A percentile compares a stretch with the other conserved stretches of the same genome.
phyloP scores from a whole-genome alignment of 53 echinoderm and acorn worm species.

The Paracentrotus lividus region DNA sequence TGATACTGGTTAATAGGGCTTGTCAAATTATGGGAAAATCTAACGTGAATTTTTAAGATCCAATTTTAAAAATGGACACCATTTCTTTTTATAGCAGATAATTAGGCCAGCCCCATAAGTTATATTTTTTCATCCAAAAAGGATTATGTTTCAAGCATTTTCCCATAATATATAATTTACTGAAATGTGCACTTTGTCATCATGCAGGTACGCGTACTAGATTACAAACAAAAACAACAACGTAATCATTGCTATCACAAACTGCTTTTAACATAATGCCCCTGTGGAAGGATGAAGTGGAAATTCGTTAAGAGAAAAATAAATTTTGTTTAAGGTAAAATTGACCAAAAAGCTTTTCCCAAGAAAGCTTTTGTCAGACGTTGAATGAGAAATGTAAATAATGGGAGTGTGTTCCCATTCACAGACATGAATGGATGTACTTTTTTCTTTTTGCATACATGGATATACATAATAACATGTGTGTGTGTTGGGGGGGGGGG shows the following conservation, averaged over 20 bases:
- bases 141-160: not conserved
- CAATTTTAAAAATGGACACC: too few species aligned
- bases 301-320: constrained; percentile 21
- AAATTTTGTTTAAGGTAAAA: not conserved
- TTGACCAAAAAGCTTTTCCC: not conserved
- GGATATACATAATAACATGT: too few species aligned
- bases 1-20: too few species aligned
- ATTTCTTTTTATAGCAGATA: too few species aligned
- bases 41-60: too few species aligned
- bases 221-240: not conserved
- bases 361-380: not conserved
- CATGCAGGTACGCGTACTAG: not conserved
- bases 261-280: constrained; percentile 24
- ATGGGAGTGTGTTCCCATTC: not conserved
- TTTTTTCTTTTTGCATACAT: too few species aligned
- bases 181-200: not conserved
- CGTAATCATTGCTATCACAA: constrained; percentile 36
- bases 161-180: not conserved
- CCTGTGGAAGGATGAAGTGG: not conserved
- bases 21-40: too few species aligned
- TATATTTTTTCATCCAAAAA: too few species aligned
- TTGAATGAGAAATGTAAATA: not conserved
- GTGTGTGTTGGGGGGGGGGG: too few species aligned
- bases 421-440: not conserved
- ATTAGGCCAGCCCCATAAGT: too few species aligned